Base-by-base conservation (phyloP, 2,888 invertebrate species). In the Eubasilissa splendida region DNA sequence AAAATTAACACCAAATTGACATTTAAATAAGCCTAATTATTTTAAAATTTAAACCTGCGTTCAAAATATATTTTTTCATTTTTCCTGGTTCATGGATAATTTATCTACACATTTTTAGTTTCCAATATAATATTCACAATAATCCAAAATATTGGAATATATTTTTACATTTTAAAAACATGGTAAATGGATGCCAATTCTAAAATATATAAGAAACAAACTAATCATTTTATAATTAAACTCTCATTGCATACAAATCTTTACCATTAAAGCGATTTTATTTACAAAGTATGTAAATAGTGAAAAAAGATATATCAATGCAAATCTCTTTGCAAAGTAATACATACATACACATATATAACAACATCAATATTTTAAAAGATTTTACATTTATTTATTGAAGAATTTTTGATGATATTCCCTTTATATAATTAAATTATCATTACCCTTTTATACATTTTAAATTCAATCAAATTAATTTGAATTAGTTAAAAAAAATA, bases 91-190 rank as follows among this genome's bases (percentile, higher is more conserved):
- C 12, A 42, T 42, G 9, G n/a, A 56, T n/a, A 11, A 56, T 56
- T 12, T 68, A 7, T 31, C 56, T 56, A n/a, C 33, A 33, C 65
- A 4, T 56, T 7, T 31, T 31, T 65, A 65, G 42, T 5, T 42
- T 65, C 12, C 65, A 65, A 65, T 33, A 14, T 56, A 58, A 73
- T 56, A 56, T 56, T 33, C 33, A 54, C 33, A 52, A 53, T 58
- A 77, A 54, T 80, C 68, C 81, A 79, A 80, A 84, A 82, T 82
- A 84, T 81, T 84, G 84, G 82, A 84, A 84, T 82, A 80, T 80
- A 77, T 82, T 80, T 82, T 77, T 81, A 84, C 84, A 84, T 78
- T 81, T 84, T 83, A 83, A 22, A 22, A 22, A 22, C 22, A 22
- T 59, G 75, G 74, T 65, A 81, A 83, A 83, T 83, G 83, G 83